Base-by-base conservation (phyloP, 1,140 invertebrate genomes). In the Octopus sinensis region DNA sequence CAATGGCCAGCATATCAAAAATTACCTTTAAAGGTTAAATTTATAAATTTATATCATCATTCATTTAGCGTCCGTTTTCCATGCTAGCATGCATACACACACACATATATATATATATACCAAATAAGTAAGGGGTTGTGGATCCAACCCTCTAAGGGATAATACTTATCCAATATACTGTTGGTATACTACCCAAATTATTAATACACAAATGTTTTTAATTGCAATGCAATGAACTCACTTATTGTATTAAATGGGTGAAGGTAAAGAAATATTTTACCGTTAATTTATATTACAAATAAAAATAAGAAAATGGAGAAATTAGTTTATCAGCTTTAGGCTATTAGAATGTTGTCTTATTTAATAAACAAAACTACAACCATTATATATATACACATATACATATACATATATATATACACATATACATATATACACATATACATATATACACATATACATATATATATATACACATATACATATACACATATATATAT, bases 401-500 rank as follows among this genome's bases (percentile, higher is more conserved):
- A 62, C 17, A 62, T 62, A 62, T 62, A 62, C 17, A 62, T 62
- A 62, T 62, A 62, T 62, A 62, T 62, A 62, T 62, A 62, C 17
- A 62, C 17, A 62, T 17, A 62, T 62, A 62, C 17, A 62, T 62
- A 62, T 62, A 62, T 62, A 62, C 17, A 62, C 17, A 62, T 62
- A 62, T 62, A 62, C 17, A 62, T 62, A 62, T 62, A 62, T 62
- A 62, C 17, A 62, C 17, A 62, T 62, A 62, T 62, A 62, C 17
- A 62, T 62, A 62, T 62, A 62, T 62, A 62, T 62, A 62, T 62
- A 62, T 62, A 62, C 17, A 62, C 17, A 62, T 62, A 62, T 62
- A 62, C 17, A 62, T 62, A 62, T 62, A 62, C 23, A 56, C 54
- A 56, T 56, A 23, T 56, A 56, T 68, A 81, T 68, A 77, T 68